phyloP scores from a whole-genome alignment of 1,140 invertebrate species.

The Ooceraea biroi region DNA sequence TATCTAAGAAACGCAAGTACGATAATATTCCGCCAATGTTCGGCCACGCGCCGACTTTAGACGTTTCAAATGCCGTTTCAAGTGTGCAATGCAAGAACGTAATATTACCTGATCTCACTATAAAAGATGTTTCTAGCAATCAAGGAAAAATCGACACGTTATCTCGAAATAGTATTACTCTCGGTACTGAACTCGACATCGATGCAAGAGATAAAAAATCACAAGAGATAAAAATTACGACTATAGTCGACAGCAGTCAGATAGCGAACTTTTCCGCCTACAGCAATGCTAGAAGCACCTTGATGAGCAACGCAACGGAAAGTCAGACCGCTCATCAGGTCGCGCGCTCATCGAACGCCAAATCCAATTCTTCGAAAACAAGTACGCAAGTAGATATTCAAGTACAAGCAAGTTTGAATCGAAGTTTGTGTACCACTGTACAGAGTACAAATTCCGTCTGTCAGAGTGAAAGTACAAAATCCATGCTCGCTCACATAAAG shows the following conservation, averaged over 20 bases:
- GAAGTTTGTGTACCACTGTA: not conserved
- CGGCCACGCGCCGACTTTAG: slow-evolving; percentile 71
- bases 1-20: slow-evolving; percentile 73
- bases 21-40: slow-evolving; percentile 67
- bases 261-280: slow-evolving; percentile 1
- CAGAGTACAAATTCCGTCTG: slow-evolving; percentile 38
- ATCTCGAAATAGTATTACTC: slow-evolving; percentile 50
- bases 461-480: slow-evolving; percentile 22
- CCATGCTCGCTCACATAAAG: slow-evolving; percentile 9
- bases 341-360: not conserved
- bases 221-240: slow-evolving; percentile 50
- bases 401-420: not conserved
- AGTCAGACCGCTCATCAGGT: not conserved
- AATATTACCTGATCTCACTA: slow-evolving; percentile 76
- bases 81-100: slow-evolving; percentile 80
- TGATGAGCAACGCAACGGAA: not conserved
- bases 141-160: slow-evolving; percentile 45
- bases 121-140: slow-evolving; percentile 56
- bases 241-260: slow-evolving; percentile 39
- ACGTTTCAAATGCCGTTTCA: slow-evolving; percentile 81
- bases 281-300: slow-evolving; percentile 11
- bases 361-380: not conserved
- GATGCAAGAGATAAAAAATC: slow-evolving; percentile 53
- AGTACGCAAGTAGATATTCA: not conserved
- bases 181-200: slow-evolving; percentile 53